Conservation (phyloP, 2,888 invertebrate genomes). For the Pemphredon lugubris region DNA sequence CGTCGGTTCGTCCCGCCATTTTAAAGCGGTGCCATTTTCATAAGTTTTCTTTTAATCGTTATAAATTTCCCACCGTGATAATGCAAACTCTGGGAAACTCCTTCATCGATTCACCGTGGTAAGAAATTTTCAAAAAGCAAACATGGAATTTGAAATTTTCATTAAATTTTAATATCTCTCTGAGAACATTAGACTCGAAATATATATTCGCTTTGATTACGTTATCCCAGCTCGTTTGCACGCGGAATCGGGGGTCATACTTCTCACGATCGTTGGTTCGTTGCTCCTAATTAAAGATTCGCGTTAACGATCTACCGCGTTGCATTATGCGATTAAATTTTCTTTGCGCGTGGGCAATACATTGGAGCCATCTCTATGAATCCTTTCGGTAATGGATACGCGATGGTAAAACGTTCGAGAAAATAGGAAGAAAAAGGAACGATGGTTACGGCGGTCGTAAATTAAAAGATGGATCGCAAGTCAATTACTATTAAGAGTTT, state of each 20-base stretch:
- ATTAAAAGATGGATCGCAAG: constrained; percentile 2
- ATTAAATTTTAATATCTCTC: too few relatives aligned
- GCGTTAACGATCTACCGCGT: not conserved
- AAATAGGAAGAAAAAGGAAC: not conserved
- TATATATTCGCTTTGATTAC: too few relatives aligned
- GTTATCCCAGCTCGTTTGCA: too few relatives aligned
- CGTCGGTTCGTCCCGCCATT: not conserved
- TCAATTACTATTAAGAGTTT: not conserved
- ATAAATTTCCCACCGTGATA: too few relatives aligned
- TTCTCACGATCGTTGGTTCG: not conserved
- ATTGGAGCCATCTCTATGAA: not conserved
- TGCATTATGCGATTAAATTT: not conserved
- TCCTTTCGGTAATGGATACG: not conserved
- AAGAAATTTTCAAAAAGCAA: too few relatives aligned
- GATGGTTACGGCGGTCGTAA: constrained; percentile 1
- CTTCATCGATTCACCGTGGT: too few relatives aligned
- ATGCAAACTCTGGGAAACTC: too few relatives aligned
- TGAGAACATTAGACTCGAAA: too few relatives aligned
- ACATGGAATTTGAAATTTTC: too few relatives aligned
- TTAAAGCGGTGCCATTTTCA: not conserved
- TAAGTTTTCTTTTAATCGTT: too few relatives aligned
- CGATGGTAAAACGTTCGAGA: not conserved
- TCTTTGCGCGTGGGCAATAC: not conserved
- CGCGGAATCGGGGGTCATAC: not conserved
- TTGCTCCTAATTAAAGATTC: not conserved